phyloP scores from a whole-genome alignment of 2,888 invertebrate genomes.

The Drosophila mimetica region DNA sequence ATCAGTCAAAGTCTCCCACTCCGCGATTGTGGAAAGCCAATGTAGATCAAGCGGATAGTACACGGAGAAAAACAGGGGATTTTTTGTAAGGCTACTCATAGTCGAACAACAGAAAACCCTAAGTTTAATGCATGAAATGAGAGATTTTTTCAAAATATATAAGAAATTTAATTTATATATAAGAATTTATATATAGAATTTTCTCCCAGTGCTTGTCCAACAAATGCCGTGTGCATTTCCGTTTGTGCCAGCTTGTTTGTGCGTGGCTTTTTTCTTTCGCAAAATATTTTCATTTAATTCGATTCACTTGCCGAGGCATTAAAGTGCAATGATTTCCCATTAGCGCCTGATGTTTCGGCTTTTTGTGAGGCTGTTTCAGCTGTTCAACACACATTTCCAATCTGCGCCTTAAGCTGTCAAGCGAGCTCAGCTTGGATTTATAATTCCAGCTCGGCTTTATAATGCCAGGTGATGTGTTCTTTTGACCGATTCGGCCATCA shows the following conservation, averaged over 20 bases:
- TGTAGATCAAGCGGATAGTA: conserved; percentile 7
- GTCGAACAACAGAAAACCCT: no score
- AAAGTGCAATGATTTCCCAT: conserved; percentile 45
- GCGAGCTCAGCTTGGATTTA: conserved; percentile 1
- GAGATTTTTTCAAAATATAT: no score
- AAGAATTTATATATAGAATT: no score
- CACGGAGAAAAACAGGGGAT: conserved; percentile 9
- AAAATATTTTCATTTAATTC: conserved; percentile 46
- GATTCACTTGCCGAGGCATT: conserved; percentile 30
- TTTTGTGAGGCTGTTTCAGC: conserved; percentile 20
- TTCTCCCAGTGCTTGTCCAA: conserved; percentile 5
- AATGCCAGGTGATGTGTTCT: background rate
- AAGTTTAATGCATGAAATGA: no score
- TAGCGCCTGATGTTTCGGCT: conserved; percentile 37
- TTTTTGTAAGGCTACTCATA: background rate
- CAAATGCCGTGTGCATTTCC: conserved; percentile 16
- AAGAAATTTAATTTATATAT: no score
- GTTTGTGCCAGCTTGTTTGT: conserved; percentile 15
- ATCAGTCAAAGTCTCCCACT: conserved; percentile 36
- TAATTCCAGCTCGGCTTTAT: background rate
- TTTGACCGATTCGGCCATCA: background rate
- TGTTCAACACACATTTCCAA: conserved; percentile 20
- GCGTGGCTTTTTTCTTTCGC: conserved; percentile 4
- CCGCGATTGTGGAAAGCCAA: conserved; percentile 1
- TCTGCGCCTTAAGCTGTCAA: conserved; percentile 17